Evolutionary conservation across 2,797 vertebrate genomes (phyloP).

Genomic region (Tangara arthus): DNA sequence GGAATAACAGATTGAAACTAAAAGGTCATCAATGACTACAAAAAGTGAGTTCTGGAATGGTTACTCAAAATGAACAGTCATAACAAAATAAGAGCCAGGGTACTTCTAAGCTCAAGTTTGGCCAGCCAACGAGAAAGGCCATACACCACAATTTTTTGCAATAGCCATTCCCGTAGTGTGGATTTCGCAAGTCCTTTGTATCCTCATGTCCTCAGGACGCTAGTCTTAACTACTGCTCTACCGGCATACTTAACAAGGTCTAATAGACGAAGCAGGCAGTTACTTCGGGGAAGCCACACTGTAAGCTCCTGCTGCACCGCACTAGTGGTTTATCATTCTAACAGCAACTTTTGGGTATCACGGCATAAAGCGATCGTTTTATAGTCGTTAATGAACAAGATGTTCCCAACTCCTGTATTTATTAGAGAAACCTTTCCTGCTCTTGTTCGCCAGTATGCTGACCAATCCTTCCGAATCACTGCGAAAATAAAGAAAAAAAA

Average conservation of each 20-base stretch:
- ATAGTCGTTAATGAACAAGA: not conserved
- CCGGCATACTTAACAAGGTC: not conserved
- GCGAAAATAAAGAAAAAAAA: rapidly evolving
- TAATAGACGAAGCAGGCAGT: not conserved
- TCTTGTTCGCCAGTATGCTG: not conserved
- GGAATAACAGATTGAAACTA: not conserved
- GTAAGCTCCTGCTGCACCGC: not conserved
- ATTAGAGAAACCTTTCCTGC: not conserved
- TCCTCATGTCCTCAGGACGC: not conserved
- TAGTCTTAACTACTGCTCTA: not conserved
- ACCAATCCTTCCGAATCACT: not conserved
- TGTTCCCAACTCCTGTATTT: not conserved
- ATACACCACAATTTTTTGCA: not conserved
- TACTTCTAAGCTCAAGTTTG: not conserved
- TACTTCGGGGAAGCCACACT: not conserved
- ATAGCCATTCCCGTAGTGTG: rapidly evolving
- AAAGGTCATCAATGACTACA: not conserved
- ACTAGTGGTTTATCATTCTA: not conserved
- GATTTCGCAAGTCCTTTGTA: not conserved
- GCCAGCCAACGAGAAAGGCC: not conserved
- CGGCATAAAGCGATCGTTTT: rapidly evolving
- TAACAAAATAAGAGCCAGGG: not conserved
- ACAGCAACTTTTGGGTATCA: not conserved
- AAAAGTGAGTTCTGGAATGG: not conserved
- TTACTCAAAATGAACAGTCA: not conserved